Base-by-base conservation (phyloP, 2,113 vertebrate species). In the Holacanthus passer region DNA sequence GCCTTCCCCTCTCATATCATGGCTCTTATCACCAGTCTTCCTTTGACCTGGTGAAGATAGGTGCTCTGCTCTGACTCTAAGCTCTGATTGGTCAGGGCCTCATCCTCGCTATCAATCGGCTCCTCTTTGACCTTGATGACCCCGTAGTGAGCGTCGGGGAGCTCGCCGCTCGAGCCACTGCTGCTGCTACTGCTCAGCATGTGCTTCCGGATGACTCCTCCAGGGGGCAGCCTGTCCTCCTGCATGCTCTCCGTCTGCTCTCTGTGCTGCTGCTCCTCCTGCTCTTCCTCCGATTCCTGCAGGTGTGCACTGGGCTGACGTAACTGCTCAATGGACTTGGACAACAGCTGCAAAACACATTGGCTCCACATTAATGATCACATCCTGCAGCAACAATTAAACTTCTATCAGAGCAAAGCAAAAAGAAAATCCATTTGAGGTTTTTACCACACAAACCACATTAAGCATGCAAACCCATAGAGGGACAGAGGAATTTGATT, bases 11-110 rank as follows among this genome's bases (percentile, higher is more conserved):
- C 90, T 99, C 95, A 99, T 93, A 98, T 98, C 95, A 99, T 96
- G 91, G 98, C 97, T 94, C 97, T 96, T 95, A 99, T 97, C 93
- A 99, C 97, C 95, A 98, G 96, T 89, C 97, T 96, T 89, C 97
- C 97, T 95, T 98, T 99, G 95, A 99, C 97, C 96, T 99, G 97
- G 96, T 97, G 97, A 87, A 99, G 95, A 96, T 97, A 98, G 96
- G 96, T 91, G 95, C 95, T 96, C 94, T 96, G 96, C 95, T 97
- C 95, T 79, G 96, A 93, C 94, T 95, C 96, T 88, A 96, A 93
- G 94, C 96, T 95, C 94, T 96, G 95, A 93, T 95, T 95, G 91
- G 92, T 94, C 93, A 97, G 94, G 88, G 92, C 93, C 92, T 98
- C 97, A 63, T 99, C 97, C 83, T 97, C 97, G 84, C 97, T 99